A percentile compares a stretch with the other conserved stretches of the same genome.
Conservation (phyloP, 2,888 invertebrate genomes). For the Exephanes ischioxanthus region DNA sequence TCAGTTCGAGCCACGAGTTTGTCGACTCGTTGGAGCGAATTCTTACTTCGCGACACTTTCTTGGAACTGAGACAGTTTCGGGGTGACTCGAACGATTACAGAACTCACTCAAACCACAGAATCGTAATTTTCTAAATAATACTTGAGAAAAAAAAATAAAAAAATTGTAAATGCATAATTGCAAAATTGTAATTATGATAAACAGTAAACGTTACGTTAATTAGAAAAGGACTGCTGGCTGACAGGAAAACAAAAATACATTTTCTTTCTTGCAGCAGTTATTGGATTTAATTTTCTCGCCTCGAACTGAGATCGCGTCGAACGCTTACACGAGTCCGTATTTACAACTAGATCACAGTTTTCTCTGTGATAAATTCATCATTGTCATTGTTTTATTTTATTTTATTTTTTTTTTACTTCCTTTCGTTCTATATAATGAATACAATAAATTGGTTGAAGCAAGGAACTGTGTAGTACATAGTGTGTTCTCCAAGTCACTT, state of each 20-base stretch:
- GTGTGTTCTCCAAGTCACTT: constrained; percentile 51
- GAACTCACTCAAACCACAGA: constrained; percentile 1
- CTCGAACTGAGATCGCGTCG: constrained; percentile 64
- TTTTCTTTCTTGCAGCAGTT: neutral
- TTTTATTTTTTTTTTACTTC: constrained; percentile 19
- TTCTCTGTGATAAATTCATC: constrained; percentile 74
- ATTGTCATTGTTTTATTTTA: constrained; percentile 57
- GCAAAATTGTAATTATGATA: neutral
- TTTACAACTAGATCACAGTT: constrained; percentile 77
- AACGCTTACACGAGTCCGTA: constrained; percentile 67
- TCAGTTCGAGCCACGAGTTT: constrained; percentile 66
- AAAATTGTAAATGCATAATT: neutral
- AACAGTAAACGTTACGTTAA: neutral
- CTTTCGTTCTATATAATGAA: constrained; percentile 59
- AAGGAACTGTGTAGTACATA: constrained; percentile 80
- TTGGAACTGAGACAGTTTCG: constrained; percentile 8
- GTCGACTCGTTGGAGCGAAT: constrained; percentile 54
- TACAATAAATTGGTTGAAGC: constrained; percentile 78
- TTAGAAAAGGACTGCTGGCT: neutral
- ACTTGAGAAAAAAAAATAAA: neutral
- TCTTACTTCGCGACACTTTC: constrained; percentile 2
- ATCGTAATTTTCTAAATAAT: neutral
- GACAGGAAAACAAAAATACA: neutral
- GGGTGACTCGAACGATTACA: constrained; percentile 38
- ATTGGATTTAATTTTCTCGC: neutral